Evolutionary conservation across 2,797 vertebrate species (phyloP), one percentile per base, ranked within the genome.

Genomic region (Chanos chanos): DNA sequence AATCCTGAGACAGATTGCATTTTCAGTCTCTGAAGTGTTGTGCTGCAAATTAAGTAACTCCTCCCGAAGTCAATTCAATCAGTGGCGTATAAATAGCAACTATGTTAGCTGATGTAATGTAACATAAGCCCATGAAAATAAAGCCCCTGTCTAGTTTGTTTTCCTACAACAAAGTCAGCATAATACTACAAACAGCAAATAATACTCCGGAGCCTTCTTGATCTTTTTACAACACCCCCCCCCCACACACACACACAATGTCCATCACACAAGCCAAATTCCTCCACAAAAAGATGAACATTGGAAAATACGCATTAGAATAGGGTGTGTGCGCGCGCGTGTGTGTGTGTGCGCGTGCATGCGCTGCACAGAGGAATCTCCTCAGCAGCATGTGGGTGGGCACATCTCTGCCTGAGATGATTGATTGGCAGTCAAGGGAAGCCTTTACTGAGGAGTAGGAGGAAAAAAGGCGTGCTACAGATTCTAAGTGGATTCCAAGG

Each of bases 401-500:
- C 67, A 73, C 53, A 71, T 74, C 75, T 81, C 68, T 50, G 76
- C 83, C 81, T 83, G 77, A 81, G 80, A 81, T 86, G 84, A 87
- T 86, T 87, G 87, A 87, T 79, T 82, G 87, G 84, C 84, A 85
- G 78, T 82, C 76, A 79, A 80, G 71, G 78, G 76, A 40, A 74
- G 84, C 62, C 80, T 87, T 84, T 83, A 80, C 79, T 66, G 82
- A 80, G 81, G 78, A 77, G 72, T 82, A 74, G 85, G 82, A 82
- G 85, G 81, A 66, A 39, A 49, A 48, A 83, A 75, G 66, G 82
- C 70, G 76, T 80, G 80, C 80, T 82, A 81, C 81, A 78, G 87
- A 87, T 75, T n/a, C n/a, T n/a, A n/a, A 85, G 82, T 87, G 86
- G 83, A 84, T 89, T 89, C 87, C 85, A 81, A 85, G 85, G 80